Evolutionary conservation across 2,113 vertebrate genomes (phyloP).

Genomic region (Bos indicus): DNA sequence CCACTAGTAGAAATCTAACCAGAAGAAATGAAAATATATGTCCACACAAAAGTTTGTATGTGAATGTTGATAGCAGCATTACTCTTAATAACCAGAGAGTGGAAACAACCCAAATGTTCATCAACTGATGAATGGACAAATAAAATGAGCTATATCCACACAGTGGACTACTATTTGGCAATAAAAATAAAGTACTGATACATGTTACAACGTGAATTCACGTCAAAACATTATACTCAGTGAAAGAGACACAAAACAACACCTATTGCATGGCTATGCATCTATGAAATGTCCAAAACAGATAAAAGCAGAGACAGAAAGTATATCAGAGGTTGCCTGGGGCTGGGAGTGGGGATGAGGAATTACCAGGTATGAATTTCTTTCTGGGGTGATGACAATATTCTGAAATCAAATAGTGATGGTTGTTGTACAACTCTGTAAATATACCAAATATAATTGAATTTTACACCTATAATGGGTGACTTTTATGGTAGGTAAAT

Average conservation of each 20-base stretch:
- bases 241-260: neutral
- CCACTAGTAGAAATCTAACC: neutral
- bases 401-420: neutral
- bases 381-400: neutral
- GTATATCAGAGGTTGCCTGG: neutral
- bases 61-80: neutral
- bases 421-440: neutral
- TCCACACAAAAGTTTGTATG: rapidly evolving
- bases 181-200: neutral
- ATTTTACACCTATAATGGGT: neutral
- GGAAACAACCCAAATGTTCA: neutral
- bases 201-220: neutral
- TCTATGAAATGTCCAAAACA: neutral
- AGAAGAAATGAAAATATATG: neutral
- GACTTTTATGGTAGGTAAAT: neutral
- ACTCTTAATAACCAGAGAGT: neutral
- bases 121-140: neutral
- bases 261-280: too few relatives aligned
- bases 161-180: too few relatives aligned
- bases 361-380: neutral
- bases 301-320: neutral
- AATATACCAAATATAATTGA: neutral
- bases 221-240: neutral
- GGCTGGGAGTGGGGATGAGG: neutral
- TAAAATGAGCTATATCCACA: neutral